phyloP scores from a whole-genome alignment of 92 coral and sea anemone genomes.

The Chrysogorgia sp. region DNA sequence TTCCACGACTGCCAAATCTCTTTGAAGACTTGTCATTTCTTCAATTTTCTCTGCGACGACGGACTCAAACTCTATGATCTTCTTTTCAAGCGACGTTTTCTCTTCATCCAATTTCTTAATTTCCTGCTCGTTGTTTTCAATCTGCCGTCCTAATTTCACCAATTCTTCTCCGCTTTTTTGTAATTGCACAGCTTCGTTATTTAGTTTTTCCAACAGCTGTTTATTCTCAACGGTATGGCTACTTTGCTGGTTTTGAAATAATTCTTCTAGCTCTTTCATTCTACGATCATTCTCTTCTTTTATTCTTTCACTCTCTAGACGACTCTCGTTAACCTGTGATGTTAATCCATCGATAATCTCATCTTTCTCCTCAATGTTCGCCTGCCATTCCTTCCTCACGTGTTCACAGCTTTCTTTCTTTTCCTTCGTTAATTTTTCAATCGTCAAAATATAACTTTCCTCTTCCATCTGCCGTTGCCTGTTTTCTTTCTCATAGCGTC shows the following conservation, averaged over 20 bases:
- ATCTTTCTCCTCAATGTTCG: conserved; percentile 72
- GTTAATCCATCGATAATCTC: conserved; percentile 56
- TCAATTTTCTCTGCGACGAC: conserved; percentile 35
- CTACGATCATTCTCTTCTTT: neutral
- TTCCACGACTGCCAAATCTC: conserved; percentile 26
- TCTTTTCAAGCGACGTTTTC: conserved; percentile 36
- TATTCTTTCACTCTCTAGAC: conserved; percentile 26
- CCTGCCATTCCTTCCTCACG: conserved; percentile 15
- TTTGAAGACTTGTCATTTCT: conserved; percentile 43
- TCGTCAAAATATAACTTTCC: conserved; percentile 20
- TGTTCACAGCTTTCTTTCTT: conserved; percentile 65
- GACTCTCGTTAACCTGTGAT: conserved; percentile 49
- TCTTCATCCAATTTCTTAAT: conserved; percentile 33
- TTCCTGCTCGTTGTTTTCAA: conserved; percentile 20
- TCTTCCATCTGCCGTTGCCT: conserved; percentile 20
- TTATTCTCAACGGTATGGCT: conserved; percentile 10
- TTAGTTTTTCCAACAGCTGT: conserved; percentile 63
- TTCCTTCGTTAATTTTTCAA: conserved; percentile 35
- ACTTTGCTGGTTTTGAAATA: neutral
- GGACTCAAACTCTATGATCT: conserved; percentile 22
- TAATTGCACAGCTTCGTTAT: conserved; percentile 47
- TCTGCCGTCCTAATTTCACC: conserved; percentile 12
- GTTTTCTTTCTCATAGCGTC: conserved; percentile 12
- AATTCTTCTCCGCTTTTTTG: conserved; percentile 40
- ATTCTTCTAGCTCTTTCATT: conserved; percentile 2